A percentile compares a stretch with the other conserved stretches of the same genome.
phyloP scores from a whole-genome alignment of 2,888 invertebrate species.

The Automeris io region DNA sequence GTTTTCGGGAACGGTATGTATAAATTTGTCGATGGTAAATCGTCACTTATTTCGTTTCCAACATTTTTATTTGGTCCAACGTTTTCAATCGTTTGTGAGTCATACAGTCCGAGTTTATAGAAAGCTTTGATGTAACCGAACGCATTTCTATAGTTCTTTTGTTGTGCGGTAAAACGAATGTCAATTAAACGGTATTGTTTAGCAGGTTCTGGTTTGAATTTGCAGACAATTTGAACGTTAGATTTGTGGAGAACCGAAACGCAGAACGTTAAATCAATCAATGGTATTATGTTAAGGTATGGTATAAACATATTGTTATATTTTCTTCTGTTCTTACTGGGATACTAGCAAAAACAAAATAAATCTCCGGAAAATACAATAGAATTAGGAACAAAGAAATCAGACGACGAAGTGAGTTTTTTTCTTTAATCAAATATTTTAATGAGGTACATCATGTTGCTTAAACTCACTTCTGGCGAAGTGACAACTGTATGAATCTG shows the following conservation, averaged over 20 bases:
- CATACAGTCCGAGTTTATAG: conserved; percentile 32
- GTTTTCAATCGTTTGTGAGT: conserved; percentile 59
- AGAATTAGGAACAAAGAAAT: too few species aligned
- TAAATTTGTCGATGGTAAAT: conserved; percentile 28
- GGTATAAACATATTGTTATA: background rate
- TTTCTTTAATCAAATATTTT: too few species aligned
- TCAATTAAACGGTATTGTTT: conserved; percentile 45
- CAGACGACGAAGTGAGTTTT: too few species aligned
- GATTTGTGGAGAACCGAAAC: conserved; percentile 14
- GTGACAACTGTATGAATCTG: too few species aligned
- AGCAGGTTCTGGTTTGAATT: conserved; percentile 25
- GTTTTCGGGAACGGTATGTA: conserved; percentile 9
- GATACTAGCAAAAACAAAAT: too few species aligned
- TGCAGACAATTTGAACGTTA: conserved; percentile 40
- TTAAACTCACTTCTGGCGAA: too few species aligned
- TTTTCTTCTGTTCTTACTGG: too few species aligned
- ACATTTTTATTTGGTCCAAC: conserved; percentile 46
- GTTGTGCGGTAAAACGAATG: conserved; percentile 20
- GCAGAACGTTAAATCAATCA: background rate
- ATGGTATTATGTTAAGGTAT: background rate
- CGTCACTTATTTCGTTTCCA: conserved; percentile 44
- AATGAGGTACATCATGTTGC: too few species aligned
- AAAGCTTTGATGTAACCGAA: conserved; percentile 46
- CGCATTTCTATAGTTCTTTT: conserved; percentile 42
- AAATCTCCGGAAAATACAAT: too few species aligned